Percentiles rank a stretch among this genome's conserved stretches.
phyloP scores from a whole-genome alignment of 1,140 invertebrate genomes.

The Drosophila orosa region DNA sequence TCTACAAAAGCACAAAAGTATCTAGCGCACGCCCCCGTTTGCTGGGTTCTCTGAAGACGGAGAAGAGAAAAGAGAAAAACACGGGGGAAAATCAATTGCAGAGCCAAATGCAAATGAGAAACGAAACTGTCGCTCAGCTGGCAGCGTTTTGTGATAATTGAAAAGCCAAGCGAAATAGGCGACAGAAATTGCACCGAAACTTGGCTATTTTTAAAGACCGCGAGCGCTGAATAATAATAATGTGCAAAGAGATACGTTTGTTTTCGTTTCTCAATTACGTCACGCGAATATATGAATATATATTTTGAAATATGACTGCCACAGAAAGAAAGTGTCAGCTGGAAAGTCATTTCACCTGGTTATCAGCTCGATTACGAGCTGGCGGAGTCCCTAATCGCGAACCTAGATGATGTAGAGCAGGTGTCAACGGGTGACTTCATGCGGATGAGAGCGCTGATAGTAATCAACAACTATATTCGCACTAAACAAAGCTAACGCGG shows the following conservation, averaged over 20 bases:
- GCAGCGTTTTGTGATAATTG: slow-evolving; percentile 63
- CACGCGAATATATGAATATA: slow-evolving; percentile 25
- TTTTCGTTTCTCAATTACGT: slow-evolving; percentile 35
- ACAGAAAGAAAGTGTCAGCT: slow-evolving; percentile 5
- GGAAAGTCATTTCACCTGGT: slow-evolving; percentile 36
- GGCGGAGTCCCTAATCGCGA: slow-evolving; percentile 3
- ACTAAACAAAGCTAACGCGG: slow-evolving; percentile 23
- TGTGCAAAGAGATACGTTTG: slow-evolving; percentile 20
- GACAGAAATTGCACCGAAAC: slow-evolving; percentile 59
- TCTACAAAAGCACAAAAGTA: slow-evolving; percentile 27
- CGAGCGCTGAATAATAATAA: slow-evolving; percentile 11
- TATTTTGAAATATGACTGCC: slow-evolving; percentile 3
- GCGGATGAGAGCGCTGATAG: slow-evolving; percentile 28
- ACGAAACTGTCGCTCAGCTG: slow-evolving; percentile 58
- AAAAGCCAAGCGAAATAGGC: slow-evolving; percentile 49
- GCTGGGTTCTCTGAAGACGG: slow-evolving; percentile 17
- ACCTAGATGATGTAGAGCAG: slow-evolving; percentile 16
- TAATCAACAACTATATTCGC: slow-evolving; percentile 41
- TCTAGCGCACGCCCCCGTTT: slow-evolving; percentile 64
- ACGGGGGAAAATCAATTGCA: slow-evolving; percentile 53
- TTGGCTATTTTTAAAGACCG: slow-evolving; percentile 62
- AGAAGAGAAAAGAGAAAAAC: slow-evolving; percentile 17
- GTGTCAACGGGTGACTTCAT: slow-evolving; percentile 34
- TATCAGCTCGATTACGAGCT: slow-evolving; percentile 19
- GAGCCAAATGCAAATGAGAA: slow-evolving; percentile 57